These are phyloP conservation scores for Ctenochaetus hawaiiensis DNA, from an alignment of 2,797 vertebrate species.

Conservation along the genomic window DNA sequence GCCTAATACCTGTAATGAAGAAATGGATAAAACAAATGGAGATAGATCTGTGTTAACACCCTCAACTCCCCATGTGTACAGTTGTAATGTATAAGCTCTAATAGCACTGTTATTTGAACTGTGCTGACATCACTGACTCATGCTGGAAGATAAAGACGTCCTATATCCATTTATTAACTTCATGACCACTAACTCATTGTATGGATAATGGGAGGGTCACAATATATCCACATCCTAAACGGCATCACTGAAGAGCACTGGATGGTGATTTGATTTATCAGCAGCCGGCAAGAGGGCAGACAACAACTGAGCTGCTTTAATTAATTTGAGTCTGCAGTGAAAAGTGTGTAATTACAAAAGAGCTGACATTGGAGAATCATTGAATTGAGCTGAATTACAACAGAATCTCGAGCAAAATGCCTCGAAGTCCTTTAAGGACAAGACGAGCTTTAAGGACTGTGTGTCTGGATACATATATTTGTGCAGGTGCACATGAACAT, in stretches of 20 bases:
- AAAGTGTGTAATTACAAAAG: slow-evolving; percentile 66
- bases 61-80: background rate
- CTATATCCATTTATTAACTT: slow-evolving; percentile 39
- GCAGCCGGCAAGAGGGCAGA: slow-evolving; percentile 41
- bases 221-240: slow-evolving; percentile 54
- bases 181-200: slow-evolving; percentile 35
- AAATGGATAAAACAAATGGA: slow-evolving; percentile 8
- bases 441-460: slow-evolving; percentile 10
- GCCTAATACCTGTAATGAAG: background rate
- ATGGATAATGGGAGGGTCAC: slow-evolving; percentile 48
- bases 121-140: slow-evolving; percentile 25
- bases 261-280: slow-evolving; percentile 65
- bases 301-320: slow-evolving; percentile 69
- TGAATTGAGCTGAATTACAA: slow-evolving; percentile 64
- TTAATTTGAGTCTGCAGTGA: slow-evolving; percentile 67
- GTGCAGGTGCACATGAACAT: slow-evolving; percentile 2
- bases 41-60: slow-evolving; percentile 4
- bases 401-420: slow-evolving; percentile 50
- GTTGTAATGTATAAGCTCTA: background rate
- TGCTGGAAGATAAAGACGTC: slow-evolving; percentile 37
- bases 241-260: slow-evolving; percentile 37
- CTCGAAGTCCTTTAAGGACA: slow-evolving; percentile 51
- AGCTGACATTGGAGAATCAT: slow-evolving; percentile 62
- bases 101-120: slow-evolving; percentile 4
- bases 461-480: slow-evolving; percentile 16